Percentiles rank a stretch among this genome's conserved stretches.
These are phyloP conservation scores for Etheostoma spectabile DNA, from an alignment of 2,113 vertebrate genomes.

Conservation along the genomic window DNA sequence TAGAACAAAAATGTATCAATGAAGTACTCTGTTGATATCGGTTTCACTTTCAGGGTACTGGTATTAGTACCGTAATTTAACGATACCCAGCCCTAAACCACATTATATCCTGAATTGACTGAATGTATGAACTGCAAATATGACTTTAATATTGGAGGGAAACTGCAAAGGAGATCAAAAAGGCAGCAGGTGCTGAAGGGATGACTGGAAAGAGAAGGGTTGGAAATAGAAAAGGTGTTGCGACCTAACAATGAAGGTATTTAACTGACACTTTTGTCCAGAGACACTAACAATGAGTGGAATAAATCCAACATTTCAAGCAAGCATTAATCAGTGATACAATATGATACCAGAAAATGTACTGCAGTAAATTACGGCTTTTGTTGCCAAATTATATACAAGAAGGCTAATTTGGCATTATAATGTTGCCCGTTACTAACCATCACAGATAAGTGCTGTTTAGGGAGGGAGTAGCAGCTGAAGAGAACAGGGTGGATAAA, in stretches of 20 bases:
- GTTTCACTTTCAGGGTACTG: no score
- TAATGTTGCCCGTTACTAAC: no score
- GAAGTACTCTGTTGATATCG: no score
- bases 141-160: background rate
- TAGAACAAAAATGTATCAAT: no score
- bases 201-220: background rate
- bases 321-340: background rate
- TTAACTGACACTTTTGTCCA: background rate
- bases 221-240: background rate
- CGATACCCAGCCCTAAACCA: no score
- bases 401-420: background rate
- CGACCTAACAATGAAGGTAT: background rate
- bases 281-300: background rate
- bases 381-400: background rate
- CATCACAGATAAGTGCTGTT: background rate
- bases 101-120: background rate
- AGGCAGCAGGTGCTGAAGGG: background rate
- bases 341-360: background rate
- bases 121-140: background rate
- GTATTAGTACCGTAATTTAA: no score
- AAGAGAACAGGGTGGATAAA: conserved; percentile 24
- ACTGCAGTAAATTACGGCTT: background rate
- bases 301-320: background rate
- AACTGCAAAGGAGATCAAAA: background rate
- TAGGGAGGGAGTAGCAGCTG: background rate